A percentile compares a stretch with the other conserved stretches of the same genome.
Evolutionary conservation across 2,797 vertebrate species (phyloP).

Genomic region (Falco cherrug): DNA sequence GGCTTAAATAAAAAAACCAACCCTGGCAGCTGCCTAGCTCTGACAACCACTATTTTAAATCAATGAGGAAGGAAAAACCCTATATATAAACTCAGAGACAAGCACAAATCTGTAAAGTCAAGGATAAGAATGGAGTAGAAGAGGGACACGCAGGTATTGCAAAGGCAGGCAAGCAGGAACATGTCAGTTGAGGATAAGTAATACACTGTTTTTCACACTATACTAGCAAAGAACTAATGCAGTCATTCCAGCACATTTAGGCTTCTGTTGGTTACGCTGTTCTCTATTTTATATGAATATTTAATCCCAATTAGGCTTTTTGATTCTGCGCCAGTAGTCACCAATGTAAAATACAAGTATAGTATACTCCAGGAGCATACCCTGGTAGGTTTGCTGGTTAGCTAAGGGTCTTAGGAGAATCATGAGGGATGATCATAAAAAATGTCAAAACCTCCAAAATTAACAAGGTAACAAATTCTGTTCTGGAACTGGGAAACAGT

Average conservation of each 20-base stretch:
- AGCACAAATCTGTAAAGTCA: constrained; percentile 2
- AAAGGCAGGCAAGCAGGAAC: background rate
- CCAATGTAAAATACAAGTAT: background rate
- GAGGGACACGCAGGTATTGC: background rate
- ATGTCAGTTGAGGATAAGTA: background rate
- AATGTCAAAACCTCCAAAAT: background rate
- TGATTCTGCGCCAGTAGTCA: background rate
- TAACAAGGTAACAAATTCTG: background rate
- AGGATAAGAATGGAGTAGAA: background rate
- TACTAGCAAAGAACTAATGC: background rate
- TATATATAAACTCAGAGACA: background rate
- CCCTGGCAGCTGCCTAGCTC: background rate
- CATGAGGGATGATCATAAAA: background rate
- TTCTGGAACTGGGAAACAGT: background rate
- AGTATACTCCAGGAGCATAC: background rate
- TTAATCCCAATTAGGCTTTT: constrained; percentile 6
- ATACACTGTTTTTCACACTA: background rate
- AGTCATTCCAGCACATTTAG: background rate
- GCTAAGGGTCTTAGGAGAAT: background rate
- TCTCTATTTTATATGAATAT: background rate
- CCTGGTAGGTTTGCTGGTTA: background rate
- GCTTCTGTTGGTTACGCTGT: background rate
- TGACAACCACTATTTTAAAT: constrained; percentile 15
- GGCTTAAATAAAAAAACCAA: constrained; percentile 16
- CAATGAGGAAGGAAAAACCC: background rate